These are phyloP conservation scores for Cryptotis parvus DNA, from an alignment of 2,113 vertebrate genomes.

Conservation along the genomic window DNA sequence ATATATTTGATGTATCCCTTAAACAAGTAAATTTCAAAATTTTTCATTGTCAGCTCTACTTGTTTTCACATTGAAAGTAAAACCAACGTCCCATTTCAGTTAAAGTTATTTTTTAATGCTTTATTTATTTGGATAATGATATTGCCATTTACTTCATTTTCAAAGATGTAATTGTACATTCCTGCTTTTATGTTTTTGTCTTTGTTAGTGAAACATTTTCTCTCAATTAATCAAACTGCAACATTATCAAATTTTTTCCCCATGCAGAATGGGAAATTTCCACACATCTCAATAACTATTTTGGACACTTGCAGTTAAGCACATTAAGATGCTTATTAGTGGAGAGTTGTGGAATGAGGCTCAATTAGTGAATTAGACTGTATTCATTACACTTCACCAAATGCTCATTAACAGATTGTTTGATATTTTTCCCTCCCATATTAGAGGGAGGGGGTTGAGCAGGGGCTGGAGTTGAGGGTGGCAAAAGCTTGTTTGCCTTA, in stretches of 20 bases:
- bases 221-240: constrained; percentile 78
- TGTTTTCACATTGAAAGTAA: background rate
- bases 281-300: constrained; percentile 83
- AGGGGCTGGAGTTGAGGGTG: background rate
- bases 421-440: constrained; percentile 59
- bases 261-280: constrained; percentile 77
- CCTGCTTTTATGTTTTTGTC: constrained; percentile 66
- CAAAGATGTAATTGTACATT: constrained; percentile 58
- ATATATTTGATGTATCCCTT: constrained; percentile 28
- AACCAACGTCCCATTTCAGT: background rate
- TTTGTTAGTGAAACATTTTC: constrained; percentile 70
- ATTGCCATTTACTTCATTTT: constrained; percentile 61
- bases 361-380: constrained; percentile 84
- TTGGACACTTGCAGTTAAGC: constrained; percentile 83
- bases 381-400: constrained; percentile 84
- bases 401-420: constrained; percentile 83
- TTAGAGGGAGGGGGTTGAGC: background rate
- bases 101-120: constrained; percentile 47
- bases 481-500: constrained; percentile 31
- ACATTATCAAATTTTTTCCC: constrained; percentile 76
- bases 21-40: constrained; percentile 39
- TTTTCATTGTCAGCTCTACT: background rate
- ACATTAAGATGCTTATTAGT: constrained; percentile 83
- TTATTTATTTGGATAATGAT: constrained; percentile 45
- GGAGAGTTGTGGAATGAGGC: constrained; percentile 81